Percentiles rank a stretch among this genome's conserved stretches.
These are phyloP conservation scores for Muscina levida DNA, from an alignment of 2,888 invertebrate genomes.

Conservation along the genomic window DNA sequence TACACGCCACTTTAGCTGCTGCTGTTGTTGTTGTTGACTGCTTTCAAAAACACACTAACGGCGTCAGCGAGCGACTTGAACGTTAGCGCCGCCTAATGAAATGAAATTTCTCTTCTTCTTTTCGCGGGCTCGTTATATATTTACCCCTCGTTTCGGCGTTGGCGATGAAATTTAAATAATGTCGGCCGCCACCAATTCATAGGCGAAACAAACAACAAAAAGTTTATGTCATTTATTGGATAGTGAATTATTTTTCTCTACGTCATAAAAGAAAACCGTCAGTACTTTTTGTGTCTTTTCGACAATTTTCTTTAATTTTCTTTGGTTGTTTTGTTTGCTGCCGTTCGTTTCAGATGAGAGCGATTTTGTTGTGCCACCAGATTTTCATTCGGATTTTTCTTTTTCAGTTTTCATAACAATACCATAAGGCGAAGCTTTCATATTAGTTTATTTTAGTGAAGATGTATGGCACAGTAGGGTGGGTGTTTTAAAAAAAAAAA, in stretches of 20 bases:
- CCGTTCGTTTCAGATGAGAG: constrained; percentile 47
- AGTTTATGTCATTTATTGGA: constrained; percentile 57
- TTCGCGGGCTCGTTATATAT: background rate
- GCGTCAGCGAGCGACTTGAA: background rate
- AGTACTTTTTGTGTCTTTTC: too few species aligned
- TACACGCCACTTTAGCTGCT: constrained; percentile 2
- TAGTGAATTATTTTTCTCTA: constrained; percentile 24
- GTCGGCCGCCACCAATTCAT: constrained; percentile 28
- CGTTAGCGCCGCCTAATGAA: background rate
- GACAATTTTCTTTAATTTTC: constrained; percentile 28
- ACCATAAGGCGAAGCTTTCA: constrained; percentile 12
- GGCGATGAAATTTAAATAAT: background rate
- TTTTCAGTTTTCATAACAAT: constrained; percentile 21
- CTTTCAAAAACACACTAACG: background rate
- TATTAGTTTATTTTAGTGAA: constrained; percentile 1
- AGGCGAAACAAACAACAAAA: constrained; percentile 24
- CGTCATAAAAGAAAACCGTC: constrained; percentile 48
- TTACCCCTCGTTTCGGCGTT: background rate
- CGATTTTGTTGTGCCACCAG: constrained; percentile 28
- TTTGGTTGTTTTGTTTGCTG: constrained; percentile 33
- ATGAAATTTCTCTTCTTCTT: constrained; percentile 21
- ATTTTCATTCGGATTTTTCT: constrained; percentile 45
- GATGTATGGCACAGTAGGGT: background rate
- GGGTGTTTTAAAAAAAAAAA: too few species aligned
- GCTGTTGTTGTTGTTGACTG: background rate